Percentiles rank a stretch among this genome's conserved stretches.
These are phyloP conservation scores for Saturnia japonica DNA, from an alignment of 2,888 invertebrate species.

Conservation along the genomic window DNA sequence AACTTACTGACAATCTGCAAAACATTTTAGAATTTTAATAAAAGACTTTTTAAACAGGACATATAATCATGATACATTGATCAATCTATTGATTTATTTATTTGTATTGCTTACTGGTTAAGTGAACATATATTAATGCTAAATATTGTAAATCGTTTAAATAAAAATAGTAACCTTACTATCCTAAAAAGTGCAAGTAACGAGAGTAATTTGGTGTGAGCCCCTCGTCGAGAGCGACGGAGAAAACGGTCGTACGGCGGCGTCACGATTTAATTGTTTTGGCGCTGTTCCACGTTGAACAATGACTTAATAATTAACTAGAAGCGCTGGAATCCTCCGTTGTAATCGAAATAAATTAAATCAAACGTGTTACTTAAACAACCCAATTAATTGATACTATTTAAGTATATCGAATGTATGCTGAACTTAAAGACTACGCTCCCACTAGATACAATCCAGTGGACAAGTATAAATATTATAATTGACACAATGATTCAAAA, in stretches of 20 bases:
- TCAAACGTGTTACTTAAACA: neutral
- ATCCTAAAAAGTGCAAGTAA: constrained; percentile 66
- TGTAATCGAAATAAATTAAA: constrained; percentile 9
- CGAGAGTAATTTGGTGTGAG: constrained; percentile 54
- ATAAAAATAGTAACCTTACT: constrained; percentile 26
- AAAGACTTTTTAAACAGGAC: too few relatives aligned
- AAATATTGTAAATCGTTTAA: neutral
- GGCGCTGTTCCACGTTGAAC: constrained; percentile 66
- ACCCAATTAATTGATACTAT: neutral
- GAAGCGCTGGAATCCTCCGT: constrained; percentile 27
- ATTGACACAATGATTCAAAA: too few relatives aligned
- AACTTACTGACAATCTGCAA: too few relatives aligned
- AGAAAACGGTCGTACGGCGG: constrained; percentile 53
- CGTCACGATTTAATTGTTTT: constrained; percentile 74
- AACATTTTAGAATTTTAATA: too few relatives aligned
- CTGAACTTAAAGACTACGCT: neutral
- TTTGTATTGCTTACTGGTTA: too few relatives aligned
- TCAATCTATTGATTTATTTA: too few relatives aligned
- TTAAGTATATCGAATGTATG: neutral
- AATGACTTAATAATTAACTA: constrained; percentile 36
- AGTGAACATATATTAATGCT: neutral
- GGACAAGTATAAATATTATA: too few relatives aligned
- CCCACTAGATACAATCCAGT: neutral
- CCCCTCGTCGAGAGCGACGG: constrained; percentile 41
- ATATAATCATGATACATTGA: too few relatives aligned